Evolutionary conservation across 2,797 vertebrate species (phyloP).

Genomic region (Sternotherus odoratus): DNA sequence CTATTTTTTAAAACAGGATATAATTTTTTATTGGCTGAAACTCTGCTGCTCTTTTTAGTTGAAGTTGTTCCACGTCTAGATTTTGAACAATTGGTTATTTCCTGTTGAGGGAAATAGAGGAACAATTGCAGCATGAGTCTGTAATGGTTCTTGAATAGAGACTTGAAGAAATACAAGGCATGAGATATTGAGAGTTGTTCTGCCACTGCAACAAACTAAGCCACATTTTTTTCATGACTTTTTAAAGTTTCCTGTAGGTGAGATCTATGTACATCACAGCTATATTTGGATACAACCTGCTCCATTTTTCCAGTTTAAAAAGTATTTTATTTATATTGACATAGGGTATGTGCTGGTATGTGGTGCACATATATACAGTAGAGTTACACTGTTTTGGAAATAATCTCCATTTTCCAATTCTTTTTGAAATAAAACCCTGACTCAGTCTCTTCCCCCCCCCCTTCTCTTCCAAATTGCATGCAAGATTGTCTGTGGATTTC

Average conservation of each 20-base stretch:
- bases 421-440: background rate
- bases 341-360: background rate
- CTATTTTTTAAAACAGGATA: background rate
- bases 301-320: background rate
- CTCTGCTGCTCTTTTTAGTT: background rate
- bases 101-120: slow-evolving; percentile 1
- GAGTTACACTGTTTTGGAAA: background rate
- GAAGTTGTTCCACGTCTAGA: background rate
- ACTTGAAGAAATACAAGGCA: background rate
- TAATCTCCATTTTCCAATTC: background rate
- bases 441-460: background rate
- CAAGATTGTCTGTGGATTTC: accelerated
- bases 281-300: background rate
- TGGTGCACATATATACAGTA: background rate
- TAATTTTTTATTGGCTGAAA: background rate
- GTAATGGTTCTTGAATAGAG: background rate
- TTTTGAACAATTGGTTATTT: slow-evolving; percentile 44
- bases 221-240: background rate
- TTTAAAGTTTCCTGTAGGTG: background rate
- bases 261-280: background rate
- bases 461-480: background rate
- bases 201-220: background rate
- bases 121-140: background rate
- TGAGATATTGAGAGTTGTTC: background rate
- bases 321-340: background rate